phyloP scores from a whole-genome alignment of 2,113 vertebrate species.

The Sula dactylatra region DNA sequence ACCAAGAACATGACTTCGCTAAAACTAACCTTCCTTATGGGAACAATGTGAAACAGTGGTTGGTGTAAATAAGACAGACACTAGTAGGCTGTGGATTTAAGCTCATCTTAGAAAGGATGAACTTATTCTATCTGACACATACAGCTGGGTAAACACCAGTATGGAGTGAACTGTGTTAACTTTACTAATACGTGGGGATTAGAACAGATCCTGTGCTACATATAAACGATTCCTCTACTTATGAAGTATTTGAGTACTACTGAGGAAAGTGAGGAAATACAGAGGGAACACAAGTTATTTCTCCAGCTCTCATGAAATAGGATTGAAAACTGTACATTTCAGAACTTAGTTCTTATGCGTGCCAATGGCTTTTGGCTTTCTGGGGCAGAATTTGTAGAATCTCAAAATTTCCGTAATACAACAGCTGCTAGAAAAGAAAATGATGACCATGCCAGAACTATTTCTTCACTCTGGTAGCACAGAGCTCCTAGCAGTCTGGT shows the following conservation, averaged over 20 bases:
- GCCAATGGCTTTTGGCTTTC: constrained; percentile 12
- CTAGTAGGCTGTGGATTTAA: constrained; percentile 42
- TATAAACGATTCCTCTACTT: constrained; percentile 39
- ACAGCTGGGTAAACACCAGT: constrained; percentile 73
- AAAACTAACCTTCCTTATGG: constrained; percentile 43
- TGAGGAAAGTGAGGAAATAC: background rate
- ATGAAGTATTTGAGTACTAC: background rate
- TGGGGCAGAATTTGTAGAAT: constrained; percentile 2
- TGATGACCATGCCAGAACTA: background rate
- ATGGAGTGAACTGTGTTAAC: constrained; percentile 47
- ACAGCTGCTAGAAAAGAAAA: constrained; percentile 5
- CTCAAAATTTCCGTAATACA: constrained; percentile 13
- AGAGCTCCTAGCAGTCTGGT: background rate
- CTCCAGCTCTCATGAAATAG: constrained; percentile 2
- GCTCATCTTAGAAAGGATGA: constrained; percentile 64
- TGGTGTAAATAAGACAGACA: constrained; percentile 60
- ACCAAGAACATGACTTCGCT: constrained; percentile 36
- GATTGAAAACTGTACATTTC: constrained; percentile 7
- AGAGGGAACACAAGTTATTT: constrained; percentile 16
- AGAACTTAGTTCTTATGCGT: background rate
- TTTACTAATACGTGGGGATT: constrained; percentile 58
- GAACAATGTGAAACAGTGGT: constrained; percentile 18
- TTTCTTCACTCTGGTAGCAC: background rate
- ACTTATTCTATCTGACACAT: constrained; percentile 51
- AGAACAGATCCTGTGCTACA: constrained; percentile 36